Percentiles rank a stretch among this genome's conserved stretches.
Evolutionary conservation across 2,113 vertebrate genomes (phyloP).

Genomic region (Podiceps cristatus): DNA sequence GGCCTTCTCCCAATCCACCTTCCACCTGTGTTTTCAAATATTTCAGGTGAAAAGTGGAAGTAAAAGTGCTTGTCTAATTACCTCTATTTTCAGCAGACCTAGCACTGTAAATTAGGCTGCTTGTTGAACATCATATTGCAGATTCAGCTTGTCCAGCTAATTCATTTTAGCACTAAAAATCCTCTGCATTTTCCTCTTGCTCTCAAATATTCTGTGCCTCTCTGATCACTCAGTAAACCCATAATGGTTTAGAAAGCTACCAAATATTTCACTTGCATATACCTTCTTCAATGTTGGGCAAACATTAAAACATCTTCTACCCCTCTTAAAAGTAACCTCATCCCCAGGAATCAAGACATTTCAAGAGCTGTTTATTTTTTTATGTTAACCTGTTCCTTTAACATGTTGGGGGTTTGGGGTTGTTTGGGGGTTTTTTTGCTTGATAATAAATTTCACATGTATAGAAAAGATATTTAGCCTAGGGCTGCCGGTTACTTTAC

Average conservation of each 20-base stretch:
- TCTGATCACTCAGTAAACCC: neutral
- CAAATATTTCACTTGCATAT: neutral
- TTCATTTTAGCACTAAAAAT: neutral
- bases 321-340: neutral
- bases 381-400: neutral
- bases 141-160: neutral
- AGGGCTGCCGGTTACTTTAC: neutral
- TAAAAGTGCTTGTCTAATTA: neutral
- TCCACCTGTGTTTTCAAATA: neutral
- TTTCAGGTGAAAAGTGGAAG: neutral
- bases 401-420: neutral
- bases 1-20: neutral
- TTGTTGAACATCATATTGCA: neutral
- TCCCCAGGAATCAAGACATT: neutral
- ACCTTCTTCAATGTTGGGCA: neutral
- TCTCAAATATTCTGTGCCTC: neutral
- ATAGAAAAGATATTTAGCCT: neutral
- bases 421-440: neutral
- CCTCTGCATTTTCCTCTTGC: neutral
- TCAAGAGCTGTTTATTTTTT: neutral
- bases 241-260: neutral
- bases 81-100: neutral
- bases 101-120: neutral
- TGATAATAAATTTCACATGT: neutral
- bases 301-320: neutral